Percentiles rank a stretch among this genome's conserved stretches.
Conservation (phyloP, 1,140 invertebrate genomes). For the Bombus huntii region DNA sequence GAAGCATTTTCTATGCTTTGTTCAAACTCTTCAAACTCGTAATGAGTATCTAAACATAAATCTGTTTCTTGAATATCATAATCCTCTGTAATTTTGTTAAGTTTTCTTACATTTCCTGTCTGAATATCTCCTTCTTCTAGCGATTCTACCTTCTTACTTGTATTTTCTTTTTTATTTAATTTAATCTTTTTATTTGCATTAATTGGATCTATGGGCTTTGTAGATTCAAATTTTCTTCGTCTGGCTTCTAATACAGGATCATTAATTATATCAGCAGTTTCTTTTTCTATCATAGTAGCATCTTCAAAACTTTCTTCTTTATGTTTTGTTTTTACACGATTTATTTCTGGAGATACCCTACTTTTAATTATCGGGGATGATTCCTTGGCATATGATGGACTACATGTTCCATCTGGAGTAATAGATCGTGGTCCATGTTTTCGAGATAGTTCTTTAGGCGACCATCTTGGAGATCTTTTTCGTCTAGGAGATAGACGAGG, state of each 20-base stretch:
- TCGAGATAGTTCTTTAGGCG: conserved; percentile 65
- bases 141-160: conserved; percentile 53
- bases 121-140: conserved; percentile 42
- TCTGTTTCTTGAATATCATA: conserved; percentile 57
- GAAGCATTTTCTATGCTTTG: conserved; percentile 61
- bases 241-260: conserved; percentile 78
- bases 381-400: conserved; percentile 47
- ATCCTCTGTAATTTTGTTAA: conserved; percentile 50
- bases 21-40: conserved; percentile 68
- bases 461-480: conserved; percentile 66
- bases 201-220: conserved; percentile 72
- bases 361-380: conserved; percentile 50
- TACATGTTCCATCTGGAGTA: conserved; percentile 51
- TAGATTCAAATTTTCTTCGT: conserved; percentile 78
- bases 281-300: conserved; percentile 44
- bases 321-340: conserved; percentile 59
- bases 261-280: conserved; percentile 47
- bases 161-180: conserved; percentile 71
- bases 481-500: conserved; percentile 67
- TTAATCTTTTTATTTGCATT: conserved; percentile 80
- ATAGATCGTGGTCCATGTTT: conserved; percentile 59
- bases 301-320: conserved; percentile 62
- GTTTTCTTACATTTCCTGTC: conserved; percentile 36
- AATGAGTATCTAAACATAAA: conserved; percentile 65
- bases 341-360: conserved; percentile 56